Conservation (phyloP, 2,113 vertebrate species). For the Oryzias curvinotus region DNA sequence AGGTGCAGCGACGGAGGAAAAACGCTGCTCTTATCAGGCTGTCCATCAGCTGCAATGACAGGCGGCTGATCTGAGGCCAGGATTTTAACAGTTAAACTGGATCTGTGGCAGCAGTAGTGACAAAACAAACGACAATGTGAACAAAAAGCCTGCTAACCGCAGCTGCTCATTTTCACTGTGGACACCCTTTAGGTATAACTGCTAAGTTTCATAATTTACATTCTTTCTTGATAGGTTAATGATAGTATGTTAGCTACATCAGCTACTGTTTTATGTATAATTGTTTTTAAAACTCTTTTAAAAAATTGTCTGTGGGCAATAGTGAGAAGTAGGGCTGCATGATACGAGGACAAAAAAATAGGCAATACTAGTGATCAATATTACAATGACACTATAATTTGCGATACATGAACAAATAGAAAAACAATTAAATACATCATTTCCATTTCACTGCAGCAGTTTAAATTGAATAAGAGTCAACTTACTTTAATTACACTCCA, state of each 20-base stretch:
- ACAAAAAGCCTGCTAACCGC: conserved; percentile 47
- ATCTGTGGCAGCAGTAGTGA: conserved; percentile 35
- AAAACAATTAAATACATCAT: too few species aligned
- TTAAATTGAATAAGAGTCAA: too few species aligned
- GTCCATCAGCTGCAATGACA: conserved; percentile 33
- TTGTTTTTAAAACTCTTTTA: not conserved
- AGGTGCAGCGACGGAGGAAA: conserved; percentile 41
- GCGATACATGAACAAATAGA: too few species aligned
- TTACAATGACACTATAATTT: too few species aligned
- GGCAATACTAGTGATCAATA: too few species aligned
- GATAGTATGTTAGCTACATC: conserved; percentile 30
- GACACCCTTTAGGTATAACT: conserved; percentile 15
- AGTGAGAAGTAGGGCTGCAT: too few species aligned
- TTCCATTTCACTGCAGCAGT: too few species aligned
- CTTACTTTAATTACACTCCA: too few species aligned
- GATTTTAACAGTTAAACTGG: conserved; percentile 60
- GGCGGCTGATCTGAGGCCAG: conserved; percentile 39
- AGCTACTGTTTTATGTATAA: conserved; percentile 43
- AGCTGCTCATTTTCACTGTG: conserved; percentile 36
- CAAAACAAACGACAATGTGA: conserved; percentile 46
- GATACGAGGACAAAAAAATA: too few species aligned
- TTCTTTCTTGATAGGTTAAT: conserved; percentile 42
- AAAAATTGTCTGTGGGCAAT: too few species aligned
- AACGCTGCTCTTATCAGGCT: conserved; percentile 38
- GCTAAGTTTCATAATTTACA: conserved; percentile 48